A percentile compares a stretch with the other conserved stretches of the same genome.
Evolutionary conservation across 2,113 vertebrate species (phyloP).

Genomic region (Scolopax mira): DNA sequence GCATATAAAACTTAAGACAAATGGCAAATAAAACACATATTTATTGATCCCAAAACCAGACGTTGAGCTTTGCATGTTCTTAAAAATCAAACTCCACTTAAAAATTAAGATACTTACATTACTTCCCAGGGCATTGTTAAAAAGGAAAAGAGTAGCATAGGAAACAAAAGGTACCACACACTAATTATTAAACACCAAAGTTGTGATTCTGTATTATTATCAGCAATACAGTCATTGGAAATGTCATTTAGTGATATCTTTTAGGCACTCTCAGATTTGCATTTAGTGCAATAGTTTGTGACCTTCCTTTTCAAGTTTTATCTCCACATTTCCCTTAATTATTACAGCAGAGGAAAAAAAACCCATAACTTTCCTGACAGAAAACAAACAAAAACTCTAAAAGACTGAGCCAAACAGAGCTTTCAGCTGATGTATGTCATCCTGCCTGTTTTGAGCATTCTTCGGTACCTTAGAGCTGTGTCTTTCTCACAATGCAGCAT

Average conservation of each 20-base stretch:
- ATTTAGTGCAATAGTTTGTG: not conserved
- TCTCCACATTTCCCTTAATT: not conserved
- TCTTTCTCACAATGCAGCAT: not conserved
- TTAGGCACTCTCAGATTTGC: not conserved
- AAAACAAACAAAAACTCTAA: not conserved
- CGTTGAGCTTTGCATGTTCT: not conserved
- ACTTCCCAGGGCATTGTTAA: not conserved
- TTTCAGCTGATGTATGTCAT: rapidly evolving
- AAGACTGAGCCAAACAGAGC: not conserved
- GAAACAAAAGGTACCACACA: not conserved
- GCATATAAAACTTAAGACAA: conserved; percentile 33
- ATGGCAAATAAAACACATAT: not conserved
- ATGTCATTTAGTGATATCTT: not conserved
- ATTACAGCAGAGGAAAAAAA: not conserved
- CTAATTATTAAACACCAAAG: not conserved
- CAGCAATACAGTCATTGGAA: not conserved
- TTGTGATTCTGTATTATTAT: not conserved
- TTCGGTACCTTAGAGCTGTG: not conserved
- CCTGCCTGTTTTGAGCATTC: not conserved
- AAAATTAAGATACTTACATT: not conserved
- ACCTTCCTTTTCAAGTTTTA: not conserved
- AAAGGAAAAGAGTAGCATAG: not conserved
- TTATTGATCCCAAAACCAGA: not conserved
- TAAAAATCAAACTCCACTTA: not conserved
- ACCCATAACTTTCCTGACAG: not conserved